Base-by-base conservation (phyloP, 2,797 vertebrate genomes). In the Salarias fasciatus region DNA sequence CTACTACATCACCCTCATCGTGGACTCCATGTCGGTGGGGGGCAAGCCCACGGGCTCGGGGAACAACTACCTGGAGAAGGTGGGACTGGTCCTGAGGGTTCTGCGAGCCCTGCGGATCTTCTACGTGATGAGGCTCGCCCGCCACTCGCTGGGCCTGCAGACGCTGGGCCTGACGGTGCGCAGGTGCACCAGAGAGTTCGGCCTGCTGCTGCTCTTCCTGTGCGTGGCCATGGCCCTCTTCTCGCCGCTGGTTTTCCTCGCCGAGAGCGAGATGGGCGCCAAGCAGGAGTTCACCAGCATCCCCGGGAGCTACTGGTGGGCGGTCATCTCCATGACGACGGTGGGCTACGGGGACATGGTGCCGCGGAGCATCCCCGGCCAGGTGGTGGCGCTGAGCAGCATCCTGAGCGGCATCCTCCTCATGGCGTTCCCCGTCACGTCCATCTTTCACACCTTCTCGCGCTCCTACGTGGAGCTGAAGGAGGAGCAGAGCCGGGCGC, bases 341-440 rank as follows among this genome's bases (percentile, higher is more conserved):
- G 97, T 99, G 10, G 97, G 97, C 71, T 99, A 99, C 0, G 97
- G 97, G 0, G 97, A 99, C 89, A 98, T 99, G 97, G 97, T 99
- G 58, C 97, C 97, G 18, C 93, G 95, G 6, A 97, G 96, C 91
- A 95, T 98, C 72, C 97, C 97, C 0, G 97, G 97, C 38, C 97
- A 98, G 84, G 95, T 99, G 83, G 97, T 98, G 68, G 97, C 97
- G 1, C 92, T 99, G 41, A 96, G 96, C 92, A 98, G 97, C 82
- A 98, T 99, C 87, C 80, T 99, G 85, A 97, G 97, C 8, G 97
- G 97, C 60, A 98, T 99, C 87, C 92, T 99, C 76, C 94, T 99
- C 74, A 95, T 98, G 97, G 97, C 97, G 11, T 97, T 99, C 73
- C 97, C 97, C 0, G 97, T 96, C 79, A 99, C 97, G 0, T 97